Evolutionary conservation across 2,797 vertebrate species (phyloP).

Genomic region (Otolemur crassicaudatus): DNA sequence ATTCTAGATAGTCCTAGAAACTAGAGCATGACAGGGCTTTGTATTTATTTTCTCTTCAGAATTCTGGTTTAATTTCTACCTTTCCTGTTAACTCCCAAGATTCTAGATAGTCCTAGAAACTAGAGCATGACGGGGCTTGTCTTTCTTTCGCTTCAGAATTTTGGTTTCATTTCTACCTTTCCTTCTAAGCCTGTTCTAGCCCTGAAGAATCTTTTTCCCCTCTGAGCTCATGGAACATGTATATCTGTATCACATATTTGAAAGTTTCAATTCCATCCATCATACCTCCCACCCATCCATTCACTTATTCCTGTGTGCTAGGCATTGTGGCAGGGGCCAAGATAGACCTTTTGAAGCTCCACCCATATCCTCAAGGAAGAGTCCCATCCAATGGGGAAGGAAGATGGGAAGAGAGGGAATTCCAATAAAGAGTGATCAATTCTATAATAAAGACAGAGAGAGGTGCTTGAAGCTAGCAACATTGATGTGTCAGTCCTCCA

Average conservation of each 20-base stretch:
- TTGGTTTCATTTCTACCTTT: background rate
- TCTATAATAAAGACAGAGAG: background rate
- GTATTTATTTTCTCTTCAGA: background rate
- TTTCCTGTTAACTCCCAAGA: background rate
- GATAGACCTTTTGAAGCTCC: background rate
- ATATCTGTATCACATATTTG: rapidly evolving
- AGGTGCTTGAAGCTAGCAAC: background rate
- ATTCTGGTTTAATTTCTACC: background rate
- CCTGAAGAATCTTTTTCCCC: background rate
- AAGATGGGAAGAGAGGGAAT: background rate
- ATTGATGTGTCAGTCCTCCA: rapidly evolving
- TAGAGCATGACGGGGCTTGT: background rate
- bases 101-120: background rate
- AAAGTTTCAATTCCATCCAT: background rate
- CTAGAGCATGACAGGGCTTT: background rate
- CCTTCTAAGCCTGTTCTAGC: background rate
- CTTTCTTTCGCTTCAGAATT: background rate
- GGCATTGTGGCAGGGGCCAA: background rate
- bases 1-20: background rate
- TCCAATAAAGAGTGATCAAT: background rate
- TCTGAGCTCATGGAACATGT: background rate
- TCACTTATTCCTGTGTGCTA: background rate
- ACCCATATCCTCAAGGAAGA: background rate
- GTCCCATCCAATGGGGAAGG: background rate
- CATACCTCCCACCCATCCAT: background rate